Base-by-base conservation (phyloP, 2,113 vertebrate genomes). In the Laticauda laticaudata region DNA sequence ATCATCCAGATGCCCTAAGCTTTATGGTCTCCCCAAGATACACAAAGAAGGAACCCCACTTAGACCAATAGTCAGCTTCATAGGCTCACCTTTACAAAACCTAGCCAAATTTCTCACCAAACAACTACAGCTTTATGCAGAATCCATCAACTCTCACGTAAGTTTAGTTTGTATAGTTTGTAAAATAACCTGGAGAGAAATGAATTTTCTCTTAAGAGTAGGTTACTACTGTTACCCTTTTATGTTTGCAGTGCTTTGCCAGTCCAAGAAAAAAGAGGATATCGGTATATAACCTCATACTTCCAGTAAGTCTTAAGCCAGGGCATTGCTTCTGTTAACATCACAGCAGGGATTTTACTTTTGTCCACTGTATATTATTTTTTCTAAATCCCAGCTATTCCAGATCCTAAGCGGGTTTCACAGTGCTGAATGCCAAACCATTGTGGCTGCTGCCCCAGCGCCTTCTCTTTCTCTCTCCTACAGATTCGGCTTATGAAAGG, bases 401-500 rank as follows among this genome's bases (percentile, higher is more conserved):
- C 34, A 43, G 75, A 3, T 1, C 75, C 51, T 61, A 5, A 10
- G 18, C 6, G 26, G 39, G 12, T 91, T 29, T 14, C 57, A 11
- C 45, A 6, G 18, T 48, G 11, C 85, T n/a, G 23, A 54, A 29
- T 86, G 26, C 54, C 55, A 53, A 3, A 5, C 2, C 51, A 10
- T 26, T 48, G 6, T 23, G 29, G 24, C n/a, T 53, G 24, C n/a
- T 53, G 14, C 43, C 55, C 8, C n/a, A 29, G 34, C 59, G 45
- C 34, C 29, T 34, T 61, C 15, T 45, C 18, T 43, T 56, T 94
- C 94, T 89, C 39, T 90, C 90, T 94, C 90, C 88, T 0, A 26
- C 97, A 99, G 99, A 96, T 99, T 96, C 98, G 98, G 94, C 98
- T 98, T 95, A 93, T 99, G 93, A 98, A 98, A 94, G 98, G 98